Conservation (phyloP, 1,140 invertebrate species). For the Mercenaria mercenaria region DNA sequence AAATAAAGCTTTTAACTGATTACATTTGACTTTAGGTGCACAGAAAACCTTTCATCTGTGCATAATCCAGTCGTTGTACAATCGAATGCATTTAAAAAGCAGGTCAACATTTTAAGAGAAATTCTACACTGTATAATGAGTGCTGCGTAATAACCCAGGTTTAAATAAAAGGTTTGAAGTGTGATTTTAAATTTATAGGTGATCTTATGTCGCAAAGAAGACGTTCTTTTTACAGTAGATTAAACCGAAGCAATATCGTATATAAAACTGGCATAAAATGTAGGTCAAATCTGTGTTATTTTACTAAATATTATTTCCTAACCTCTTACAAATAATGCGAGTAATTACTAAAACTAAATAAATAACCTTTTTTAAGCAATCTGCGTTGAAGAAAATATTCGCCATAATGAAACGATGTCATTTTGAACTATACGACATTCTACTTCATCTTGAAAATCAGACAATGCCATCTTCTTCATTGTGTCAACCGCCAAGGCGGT, state of each 20-base stretch:
- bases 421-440: too few species aligned
- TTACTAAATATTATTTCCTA: too few species aligned
- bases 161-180: conserved; percentile 6
- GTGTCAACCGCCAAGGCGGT: too few species aligned
- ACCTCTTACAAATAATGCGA: too few species aligned
- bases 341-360: too few species aligned
- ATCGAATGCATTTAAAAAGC: conserved; percentile 27
- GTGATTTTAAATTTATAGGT: conserved; percentile 30
- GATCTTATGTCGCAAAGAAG: conserved; percentile 11
- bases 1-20: conserved; percentile 8
- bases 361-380: too few species aligned
- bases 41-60: conserved; percentile 15
- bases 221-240: neutral
- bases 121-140: neutral
- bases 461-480: too few species aligned
- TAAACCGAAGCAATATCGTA: neutral
- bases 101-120: conserved; percentile 18
- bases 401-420: too few species aligned
- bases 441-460: too few species aligned
- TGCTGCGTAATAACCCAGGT: neutral
- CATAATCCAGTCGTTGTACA: conserved; percentile 15
- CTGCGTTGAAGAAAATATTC: too few species aligned
- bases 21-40: conserved; percentile 18
- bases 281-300: too few species aligned
- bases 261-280: neutral